Evolutionary conservation across 2,113 vertebrate species (phyloP), one percentile per base, ranked within the genome.

Genomic region (Entosphenus tridentatus): DNA sequence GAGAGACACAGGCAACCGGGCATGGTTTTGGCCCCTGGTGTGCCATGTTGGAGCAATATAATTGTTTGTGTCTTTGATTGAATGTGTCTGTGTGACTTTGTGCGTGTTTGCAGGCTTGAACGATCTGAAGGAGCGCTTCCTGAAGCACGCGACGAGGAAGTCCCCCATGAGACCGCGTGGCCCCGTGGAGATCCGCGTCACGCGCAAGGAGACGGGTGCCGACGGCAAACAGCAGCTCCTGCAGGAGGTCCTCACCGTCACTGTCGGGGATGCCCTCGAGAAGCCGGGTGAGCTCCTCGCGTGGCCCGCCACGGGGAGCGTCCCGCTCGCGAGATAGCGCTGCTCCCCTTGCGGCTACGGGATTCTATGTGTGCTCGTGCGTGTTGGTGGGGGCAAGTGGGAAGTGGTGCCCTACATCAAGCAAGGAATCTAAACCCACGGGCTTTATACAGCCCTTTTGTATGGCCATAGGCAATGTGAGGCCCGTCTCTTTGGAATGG

Each of bases 101-200:
- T 13, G 10, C 57, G 56, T 14, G 3, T 13, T 1, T 70, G 68
- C 75, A 98, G 93, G 86, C 55, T 70, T 98, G 39, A 85, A 87
- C 80, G 87, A 86, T 56, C 72, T 98, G 75, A 95, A 89, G 73
- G 77, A 85, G 57, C 86, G 93, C 18, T 98, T 92, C 78, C 78
- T 89, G 68, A 89, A 85, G 65, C 93, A 98, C 10, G 69, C 79
- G 8, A 75, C 85, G 12, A 75, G 77, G 1, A 75, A 77, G 0
- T 62, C 69, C 0, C 82, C 79, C 2, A 70, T 82, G 17, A 81
- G 78, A 56, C 72, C 57, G 0, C 82, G 84, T 71, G 81, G 77
- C 12, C 79, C 75, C 0, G 2, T 98, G 69, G 83, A 82, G 11
- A 71, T 98, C 71, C 83, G 14, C 73, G 80, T 96, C 18, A 73